Base-by-base conservation (phyloP, 2,113 vertebrate species). In the Acanthisitta chloris region DNA sequence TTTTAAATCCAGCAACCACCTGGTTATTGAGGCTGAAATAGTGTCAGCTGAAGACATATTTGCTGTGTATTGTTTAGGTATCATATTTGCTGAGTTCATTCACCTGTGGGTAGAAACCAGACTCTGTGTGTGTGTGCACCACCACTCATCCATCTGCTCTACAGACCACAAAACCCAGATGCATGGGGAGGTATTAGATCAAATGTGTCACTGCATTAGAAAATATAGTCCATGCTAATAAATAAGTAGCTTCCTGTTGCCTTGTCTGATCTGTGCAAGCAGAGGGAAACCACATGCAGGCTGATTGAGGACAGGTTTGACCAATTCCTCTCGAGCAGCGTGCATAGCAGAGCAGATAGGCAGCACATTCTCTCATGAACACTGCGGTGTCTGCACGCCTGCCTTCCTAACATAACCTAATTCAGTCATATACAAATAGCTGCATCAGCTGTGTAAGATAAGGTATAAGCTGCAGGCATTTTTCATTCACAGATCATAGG, bases 301-400 rank as follows among this genome's bases (percentile, higher is more conserved):
- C 46, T 45, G 59, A 36, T 5, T 5, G 4, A 85, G 57, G 52
- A 38, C 33, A 65, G 9, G 20, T 67, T 81, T 66, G 38, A 70
- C 21, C 26, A 15, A 13, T 46, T 81, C 23, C 43, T 72, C 29
- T 57, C 31, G 19, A 70, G 14, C 28, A 46, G 26, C 14, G 8
- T 38, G 23, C 42, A 31, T 17, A 2, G 2, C 17, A 58, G 12
- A 67, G 24, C 10, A 12, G 8, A 3, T 17, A 62, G 26, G 19
- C 48, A 64, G 14, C 12, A 36, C 2, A 4, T 23, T 59, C 26
- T 84, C 17, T 29, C 34, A 42, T 24, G 42, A 71, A 34, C 8
- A 2, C 12, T 8, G 20, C 10, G 20, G 4, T 55, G 16, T 58
- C 23, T n/a, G 9, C 1, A 0, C 16, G 11, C 31, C 40, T 64